A percentile compares a stretch with the other conserved stretches of the same genome.
Conservation (phyloP, 2,113 vertebrate genomes). For the Orthonyx spaldingii region DNA sequence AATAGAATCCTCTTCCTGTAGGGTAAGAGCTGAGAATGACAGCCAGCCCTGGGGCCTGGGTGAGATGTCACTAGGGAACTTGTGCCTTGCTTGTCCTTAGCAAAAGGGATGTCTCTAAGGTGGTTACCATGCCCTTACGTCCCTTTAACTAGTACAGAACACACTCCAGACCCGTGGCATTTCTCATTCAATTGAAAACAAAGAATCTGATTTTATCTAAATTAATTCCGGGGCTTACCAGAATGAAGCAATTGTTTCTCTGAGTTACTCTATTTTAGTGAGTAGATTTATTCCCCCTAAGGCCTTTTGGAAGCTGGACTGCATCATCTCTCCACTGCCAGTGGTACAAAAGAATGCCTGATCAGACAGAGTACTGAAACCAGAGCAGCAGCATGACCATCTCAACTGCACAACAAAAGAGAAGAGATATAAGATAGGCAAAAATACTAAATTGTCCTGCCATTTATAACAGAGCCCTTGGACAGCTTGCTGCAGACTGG, state of each 20-base stretch:
- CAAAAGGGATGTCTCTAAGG: not conserved
- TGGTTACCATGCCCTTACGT: not conserved
- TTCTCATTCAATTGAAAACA: constrained; percentile 35
- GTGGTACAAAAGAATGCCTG: constrained; percentile 1
- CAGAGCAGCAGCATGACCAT: not conserved
- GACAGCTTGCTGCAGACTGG: not conserved
- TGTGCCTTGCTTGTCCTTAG: not conserved
- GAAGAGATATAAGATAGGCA: not conserved
- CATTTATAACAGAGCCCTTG: not conserved
- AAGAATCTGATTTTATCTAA: constrained; percentile 47
- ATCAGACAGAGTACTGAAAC: not conserved
- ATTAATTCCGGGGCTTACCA: constrained; percentile 30
- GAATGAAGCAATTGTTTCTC: constrained; percentile 36
- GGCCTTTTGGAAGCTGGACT: not conserved
- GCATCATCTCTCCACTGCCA: not conserved
- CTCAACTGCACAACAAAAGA: not conserved
- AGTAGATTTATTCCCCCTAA: not conserved
- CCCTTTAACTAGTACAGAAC: not conserved
- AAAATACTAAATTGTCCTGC: not conserved
- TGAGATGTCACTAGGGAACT: not conserved
- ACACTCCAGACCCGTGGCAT: not conserved
- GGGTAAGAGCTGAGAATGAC: not conserved
- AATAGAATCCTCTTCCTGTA: not conserved
- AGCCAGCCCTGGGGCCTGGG: not conserved
- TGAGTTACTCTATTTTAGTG: constrained; percentile 4